Percentiles rank a stretch among this genome's conserved stretches.
Evolutionary conservation across 2,113 vertebrate genomes (phyloP).

Genomic region (Oxyura jamaicensis): DNA sequence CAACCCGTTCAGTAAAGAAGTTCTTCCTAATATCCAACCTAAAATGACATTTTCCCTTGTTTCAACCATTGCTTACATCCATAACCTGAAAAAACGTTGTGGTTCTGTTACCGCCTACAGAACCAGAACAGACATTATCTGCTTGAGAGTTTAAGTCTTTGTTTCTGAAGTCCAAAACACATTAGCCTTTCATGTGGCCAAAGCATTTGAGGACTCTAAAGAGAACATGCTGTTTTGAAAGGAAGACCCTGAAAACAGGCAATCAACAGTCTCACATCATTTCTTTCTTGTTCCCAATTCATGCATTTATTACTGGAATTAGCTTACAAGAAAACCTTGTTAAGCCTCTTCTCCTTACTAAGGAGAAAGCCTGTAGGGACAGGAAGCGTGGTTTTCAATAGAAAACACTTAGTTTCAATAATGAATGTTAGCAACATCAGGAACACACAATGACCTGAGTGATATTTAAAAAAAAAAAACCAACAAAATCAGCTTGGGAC

Average conservation of each 20-base stretch:
- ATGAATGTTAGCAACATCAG: conserved; percentile 31
- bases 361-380: conserved; percentile 48
- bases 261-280: not conserved
- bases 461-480: not conserved
- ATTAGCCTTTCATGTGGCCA: not conserved
- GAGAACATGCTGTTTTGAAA: conserved; percentile 55
- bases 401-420: conserved; percentile 62
- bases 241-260: conserved; percentile 2
- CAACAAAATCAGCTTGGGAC: conserved; percentile 16
- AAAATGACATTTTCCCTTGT: not conserved
- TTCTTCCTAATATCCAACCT: no score
- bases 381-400: conserved; percentile 38
- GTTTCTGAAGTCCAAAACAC: not conserved
- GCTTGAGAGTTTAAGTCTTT: not conserved
- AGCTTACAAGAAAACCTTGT: conserved; percentile 57
- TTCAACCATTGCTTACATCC: not conserved
- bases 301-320: conserved; percentile 66
- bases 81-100: not conserved
- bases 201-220: not conserved
- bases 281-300: conserved; percentile 33
- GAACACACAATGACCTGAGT: conserved; percentile 20
- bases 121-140: not conserved
- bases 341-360: conserved; percentile 24
- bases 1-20: no score
- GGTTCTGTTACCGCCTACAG: not conserved